Evolutionary conservation across 2,888 invertebrate genomes (phyloP).

Genomic region (Drosophila ezoana): DNA sequence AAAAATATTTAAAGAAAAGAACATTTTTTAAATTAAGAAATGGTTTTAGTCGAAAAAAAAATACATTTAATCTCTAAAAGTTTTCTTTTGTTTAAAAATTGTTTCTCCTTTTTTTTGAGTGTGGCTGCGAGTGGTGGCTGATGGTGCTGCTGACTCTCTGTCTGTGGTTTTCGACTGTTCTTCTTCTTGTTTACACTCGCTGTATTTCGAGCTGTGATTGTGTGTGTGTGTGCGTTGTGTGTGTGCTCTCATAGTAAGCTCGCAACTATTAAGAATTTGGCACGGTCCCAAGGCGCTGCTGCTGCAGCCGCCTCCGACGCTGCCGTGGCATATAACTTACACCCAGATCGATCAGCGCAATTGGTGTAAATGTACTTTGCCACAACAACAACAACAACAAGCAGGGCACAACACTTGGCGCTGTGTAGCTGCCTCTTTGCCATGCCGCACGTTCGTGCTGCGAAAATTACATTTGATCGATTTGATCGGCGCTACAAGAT

Average conservation of each 20-base stretch:
- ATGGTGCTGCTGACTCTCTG: constrained; percentile 20
- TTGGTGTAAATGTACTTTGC: constrained; percentile 82
- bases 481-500: constrained; percentile 85
- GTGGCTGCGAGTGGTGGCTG: constrained; percentile 16
- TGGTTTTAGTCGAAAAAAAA: too few species aligned
- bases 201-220: constrained; percentile 6
- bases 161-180: constrained; percentile 21
- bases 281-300: constrained; percentile 71
- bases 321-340: constrained; percentile 77
- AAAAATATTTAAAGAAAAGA: too few species aligned
- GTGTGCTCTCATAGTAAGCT: constrained; percentile 68
- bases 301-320: constrained; percentile 20
- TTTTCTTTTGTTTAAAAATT: too few species aligned
- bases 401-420: constrained; percentile 75
- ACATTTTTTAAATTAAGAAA: too few species aligned
- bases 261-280: constrained; percentile 82
- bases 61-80: too few species aligned
- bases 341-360: constrained; percentile 82
- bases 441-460: constrained; percentile 80
- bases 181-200: constrained; percentile 60
- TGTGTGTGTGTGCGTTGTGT: constrained; percentile 10
- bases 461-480: constrained; percentile 84
- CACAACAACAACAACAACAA: constrained; percentile 34
- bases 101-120: too few species aligned
- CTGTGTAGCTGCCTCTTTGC: constrained; percentile 49